Conservation (phyloP, 2,888 invertebrate species). For the Drosophila ochracea region DNA sequence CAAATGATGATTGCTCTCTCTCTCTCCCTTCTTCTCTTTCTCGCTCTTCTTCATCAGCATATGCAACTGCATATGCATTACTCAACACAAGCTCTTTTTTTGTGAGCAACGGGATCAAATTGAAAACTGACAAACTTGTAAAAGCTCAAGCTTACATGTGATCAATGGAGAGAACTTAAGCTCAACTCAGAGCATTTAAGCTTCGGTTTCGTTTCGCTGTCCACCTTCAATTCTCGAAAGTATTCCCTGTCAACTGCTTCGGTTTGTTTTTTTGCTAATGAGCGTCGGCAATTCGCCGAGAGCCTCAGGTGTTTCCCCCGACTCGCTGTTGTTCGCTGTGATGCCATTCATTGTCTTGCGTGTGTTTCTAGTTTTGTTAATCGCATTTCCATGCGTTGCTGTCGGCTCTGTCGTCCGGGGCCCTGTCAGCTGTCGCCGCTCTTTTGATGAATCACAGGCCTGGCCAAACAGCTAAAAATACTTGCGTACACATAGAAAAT, state of each 20-base stretch:
- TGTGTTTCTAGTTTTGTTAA: constrained; percentile 61
- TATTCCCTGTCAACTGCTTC: constrained; percentile 64
- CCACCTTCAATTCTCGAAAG: constrained; percentile 24
- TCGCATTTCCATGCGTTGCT: constrained; percentile 73
- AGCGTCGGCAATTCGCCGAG: constrained; percentile 57
- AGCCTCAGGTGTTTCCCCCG: constrained; percentile 73
- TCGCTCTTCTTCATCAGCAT: constrained; percentile 5
- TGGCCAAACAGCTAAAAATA: constrained; percentile 72
- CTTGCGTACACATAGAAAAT: constrained; percentile 54
- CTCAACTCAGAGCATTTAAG: constrained; percentile 34
- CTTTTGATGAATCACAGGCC: constrained; percentile 79
- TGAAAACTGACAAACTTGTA: background rate
- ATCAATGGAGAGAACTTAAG: background rate
- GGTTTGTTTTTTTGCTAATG: constrained; percentile 52
- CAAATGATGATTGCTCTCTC: constrained; percentile 1
- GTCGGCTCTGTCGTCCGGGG: constrained; percentile 52
- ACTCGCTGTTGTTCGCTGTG: constrained; percentile 21
- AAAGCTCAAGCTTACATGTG: background rate
- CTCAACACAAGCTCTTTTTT: constrained; percentile 5
- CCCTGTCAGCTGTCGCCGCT: constrained; percentile 72
- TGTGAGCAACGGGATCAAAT: constrained; percentile 19
- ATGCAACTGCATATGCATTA: constrained; percentile 19
- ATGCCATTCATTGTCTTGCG: constrained; percentile 56
- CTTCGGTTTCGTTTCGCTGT: constrained; percentile 16
- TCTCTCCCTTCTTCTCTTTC: background rate